Evolutionary conservation across 2,113 vertebrate genomes (phyloP).

Genomic region (Synchiropus splendidus): DNA sequence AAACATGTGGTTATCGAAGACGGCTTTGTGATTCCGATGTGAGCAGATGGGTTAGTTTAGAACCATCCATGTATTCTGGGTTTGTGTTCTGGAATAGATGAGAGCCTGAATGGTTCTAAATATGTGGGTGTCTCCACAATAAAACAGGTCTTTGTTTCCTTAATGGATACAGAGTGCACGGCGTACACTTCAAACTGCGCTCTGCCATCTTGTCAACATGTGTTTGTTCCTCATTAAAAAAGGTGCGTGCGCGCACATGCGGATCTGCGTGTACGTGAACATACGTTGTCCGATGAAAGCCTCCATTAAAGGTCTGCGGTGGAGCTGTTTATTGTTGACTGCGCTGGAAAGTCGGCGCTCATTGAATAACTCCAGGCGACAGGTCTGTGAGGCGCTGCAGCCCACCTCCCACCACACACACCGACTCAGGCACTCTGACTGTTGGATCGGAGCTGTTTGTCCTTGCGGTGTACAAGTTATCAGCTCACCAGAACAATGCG

Average conservation of each 20-base stretch:
- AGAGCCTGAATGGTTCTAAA: slow-evolving; percentile 17
- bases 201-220: slow-evolving; percentile 37
- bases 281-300: slow-evolving; percentile 2
- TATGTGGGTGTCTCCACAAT: slow-evolving; percentile 28
- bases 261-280: slow-evolving; percentile 1
- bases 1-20: not conserved
- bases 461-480: slow-evolving; percentile 21
- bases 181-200: too few species aligned
- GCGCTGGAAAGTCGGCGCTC: too few species aligned
- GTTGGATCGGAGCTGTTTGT: slow-evolving; percentile 8
- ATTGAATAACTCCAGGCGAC: too few species aligned
- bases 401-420: too few species aligned
- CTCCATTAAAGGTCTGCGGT: slow-evolving; percentile 1
- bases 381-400: too few species aligned
- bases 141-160: not conserved
- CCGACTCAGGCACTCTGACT: too few species aligned
- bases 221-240: slow-evolving; percentile 37
- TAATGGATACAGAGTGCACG: too few species aligned
- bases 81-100: too few species aligned
- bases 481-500: slow-evolving; percentile 8
- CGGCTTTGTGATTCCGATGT: slow-evolving; percentile 6
- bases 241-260: not conserved
- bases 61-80: too few species aligned
- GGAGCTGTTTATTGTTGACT: too few species aligned
- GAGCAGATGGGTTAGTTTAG: too few species aligned